Base-by-base conservation (phyloP, 2,888 invertebrate genomes). In the Ommatoiulus sabulosus region DNA sequence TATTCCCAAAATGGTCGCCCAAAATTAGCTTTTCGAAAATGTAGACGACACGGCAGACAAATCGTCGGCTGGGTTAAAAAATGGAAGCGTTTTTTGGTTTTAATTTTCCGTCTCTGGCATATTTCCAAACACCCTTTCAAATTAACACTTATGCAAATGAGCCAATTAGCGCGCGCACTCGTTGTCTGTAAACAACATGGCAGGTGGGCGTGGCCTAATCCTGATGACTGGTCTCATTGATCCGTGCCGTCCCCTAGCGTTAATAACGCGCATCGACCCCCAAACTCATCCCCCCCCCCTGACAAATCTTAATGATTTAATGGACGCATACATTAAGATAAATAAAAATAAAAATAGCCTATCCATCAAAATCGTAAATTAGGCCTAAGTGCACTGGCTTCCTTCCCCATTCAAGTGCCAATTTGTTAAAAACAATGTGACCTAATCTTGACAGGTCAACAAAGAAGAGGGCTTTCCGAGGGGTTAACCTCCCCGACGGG, bases 341-440 rank as follows among this genome's bases (percentile, higher is more conserved):
- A 72, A 72, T 72, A 72, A 63, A 63, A 63, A 63, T 63, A 63
- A 72, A 72, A 72, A 72, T 72, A 72, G 72, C 72, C 72, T 72
- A 72, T 72, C 72, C 72, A 72, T 72, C 72, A 72, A 20, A 72
- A 7, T 72, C 8, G n/a, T 72, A 7, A 72, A 72, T 72, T 72
- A 72, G 72, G 72, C 72, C 72, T 72, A 72, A 72, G 72, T 72
- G 72, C 24, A 20, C 24, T 20, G n/a, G 24, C 24, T 72, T 72
- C 72, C 72, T 72, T 72, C 72, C 24, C 24, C 72, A 72, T 72
- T 72, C 72, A 72, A 72, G 72, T 72, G 72, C 72, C 72, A 72
- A 72, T 72, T 72, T 72, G 72, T 72, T 72, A 72, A 72, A 72
- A 72, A 72, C 72, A 72, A 72, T 72, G 72, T 72, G 72, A 72